Conservation (phyloP, 64 coral and sea anemone species). For the Dendrophyllia cribrosa region DNA sequence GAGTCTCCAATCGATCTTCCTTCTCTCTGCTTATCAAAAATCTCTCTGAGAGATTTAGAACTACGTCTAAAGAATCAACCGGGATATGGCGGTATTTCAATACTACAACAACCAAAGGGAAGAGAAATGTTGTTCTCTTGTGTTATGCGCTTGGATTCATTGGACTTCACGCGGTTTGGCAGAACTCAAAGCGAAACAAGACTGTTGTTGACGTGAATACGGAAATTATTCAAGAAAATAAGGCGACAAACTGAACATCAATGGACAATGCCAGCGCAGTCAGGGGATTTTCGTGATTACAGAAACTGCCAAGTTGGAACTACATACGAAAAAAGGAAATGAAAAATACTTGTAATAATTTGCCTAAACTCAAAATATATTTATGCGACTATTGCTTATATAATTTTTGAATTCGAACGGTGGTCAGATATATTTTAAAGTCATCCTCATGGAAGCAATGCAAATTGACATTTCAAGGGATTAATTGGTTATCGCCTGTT, state of each 20-base stretch:
- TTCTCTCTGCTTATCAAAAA: slow-evolving; percentile 11
- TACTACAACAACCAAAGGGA: slow-evolving; percentile 53
- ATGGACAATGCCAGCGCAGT: too few species aligned
- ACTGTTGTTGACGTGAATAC: not conserved
- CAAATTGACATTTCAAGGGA: too few species aligned
- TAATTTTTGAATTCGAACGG: too few species aligned
- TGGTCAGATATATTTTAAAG: too few species aligned
- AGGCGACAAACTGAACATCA: not conserved
- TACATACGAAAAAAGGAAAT: too few species aligned
- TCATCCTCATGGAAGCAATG: too few species aligned
- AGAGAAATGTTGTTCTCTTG: slow-evolving; percentile 61
- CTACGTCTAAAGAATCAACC: not conserved
- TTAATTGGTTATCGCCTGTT: too few species aligned
- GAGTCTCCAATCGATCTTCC: not conserved
- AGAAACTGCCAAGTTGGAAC: too few species aligned
- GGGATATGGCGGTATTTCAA: slow-evolving; percentile 53
- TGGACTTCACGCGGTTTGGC: slow-evolving; percentile 66
- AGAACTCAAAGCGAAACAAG: slow-evolving; percentile 29
- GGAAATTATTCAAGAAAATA: not conserved
- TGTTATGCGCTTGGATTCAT: slow-evolving; percentile 60
- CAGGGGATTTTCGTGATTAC: too few species aligned
- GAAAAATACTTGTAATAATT: too few species aligned
- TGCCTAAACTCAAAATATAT: too few species aligned
- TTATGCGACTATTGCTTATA: too few species aligned
- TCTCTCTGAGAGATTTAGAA: slow-evolving; percentile 10